Evolutionary conservation across 2,888 invertebrate genomes (phyloP).

Genomic region (Cyaniris semiargus): DNA sequence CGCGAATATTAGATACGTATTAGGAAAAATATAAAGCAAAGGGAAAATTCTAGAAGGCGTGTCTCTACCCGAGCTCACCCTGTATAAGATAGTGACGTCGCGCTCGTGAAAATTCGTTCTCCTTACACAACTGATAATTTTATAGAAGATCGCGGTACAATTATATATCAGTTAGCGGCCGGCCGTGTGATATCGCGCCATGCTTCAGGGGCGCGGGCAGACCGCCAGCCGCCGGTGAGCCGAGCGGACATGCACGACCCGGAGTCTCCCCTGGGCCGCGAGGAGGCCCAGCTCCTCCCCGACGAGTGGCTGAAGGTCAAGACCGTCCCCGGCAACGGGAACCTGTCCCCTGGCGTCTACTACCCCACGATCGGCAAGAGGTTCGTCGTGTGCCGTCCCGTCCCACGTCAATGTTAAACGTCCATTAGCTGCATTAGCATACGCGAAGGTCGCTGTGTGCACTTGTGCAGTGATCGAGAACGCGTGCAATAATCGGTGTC

Average conservation of each 20-base stretch:
- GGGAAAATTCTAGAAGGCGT: not conserved
- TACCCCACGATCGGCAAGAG: constrained; percentile 76
- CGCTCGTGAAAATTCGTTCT: constrained; percentile 71
- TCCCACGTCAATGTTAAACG: constrained; percentile 57
- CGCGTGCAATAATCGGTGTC: constrained; percentile 49
- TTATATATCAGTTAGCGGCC: constrained; percentile 76
- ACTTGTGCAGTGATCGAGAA: constrained; percentile 56
- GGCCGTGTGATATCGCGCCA: constrained; percentile 75
- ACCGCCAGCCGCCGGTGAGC: constrained; percentile 57
- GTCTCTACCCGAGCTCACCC: constrained; percentile 48
- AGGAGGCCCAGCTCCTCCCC: constrained; percentile 73
- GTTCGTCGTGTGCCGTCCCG: constrained; percentile 65
- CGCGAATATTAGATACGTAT: not conserved
- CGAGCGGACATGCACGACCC: constrained; percentile 71
- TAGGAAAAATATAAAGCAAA: not conserved
- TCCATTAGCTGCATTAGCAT: constrained; percentile 68
- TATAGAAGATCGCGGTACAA: constrained; percentile 76
- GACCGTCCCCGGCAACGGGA: constrained; percentile 66
- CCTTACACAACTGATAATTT: constrained; percentile 74
- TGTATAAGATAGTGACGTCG: constrained; percentile 58
- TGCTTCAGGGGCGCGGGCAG: constrained; percentile 72
- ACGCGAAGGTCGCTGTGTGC: constrained; percentile 68
- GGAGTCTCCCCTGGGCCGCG: constrained; percentile 73
- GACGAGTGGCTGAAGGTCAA: constrained; percentile 77
- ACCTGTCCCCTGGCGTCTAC: constrained; percentile 75